Conservation (phyloP, 2,888 invertebrate species). For the Lucinisca nassula region DNA sequence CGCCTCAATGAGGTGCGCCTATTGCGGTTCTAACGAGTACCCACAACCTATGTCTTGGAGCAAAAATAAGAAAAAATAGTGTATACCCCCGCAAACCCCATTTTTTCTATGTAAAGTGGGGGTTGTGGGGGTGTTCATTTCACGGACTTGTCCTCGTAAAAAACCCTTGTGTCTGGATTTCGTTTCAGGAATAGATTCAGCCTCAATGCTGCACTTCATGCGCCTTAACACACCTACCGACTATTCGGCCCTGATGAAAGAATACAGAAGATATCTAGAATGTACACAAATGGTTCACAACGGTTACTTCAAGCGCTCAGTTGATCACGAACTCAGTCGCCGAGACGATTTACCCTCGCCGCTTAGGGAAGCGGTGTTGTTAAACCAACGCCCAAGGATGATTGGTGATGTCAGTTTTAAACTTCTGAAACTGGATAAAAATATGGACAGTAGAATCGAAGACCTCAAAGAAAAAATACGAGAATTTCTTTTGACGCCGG, state of each 20-base stretch:
- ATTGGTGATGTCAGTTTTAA: neutral
- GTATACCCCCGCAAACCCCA: no score
- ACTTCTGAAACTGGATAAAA: neutral
- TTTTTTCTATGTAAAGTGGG: no score
- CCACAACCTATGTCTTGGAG: no score
- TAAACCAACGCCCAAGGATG: neutral
- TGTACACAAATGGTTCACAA: conserved; percentile 57
- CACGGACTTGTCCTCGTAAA: no score
- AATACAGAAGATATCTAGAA: conserved; percentile 41
- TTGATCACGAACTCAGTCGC: conserved; percentile 11
- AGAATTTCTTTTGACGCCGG: neutral
- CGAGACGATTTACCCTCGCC: conserved; percentile 9
- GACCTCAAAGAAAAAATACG: neutral
- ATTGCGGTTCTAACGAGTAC: no score
- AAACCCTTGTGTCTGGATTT: neutral
- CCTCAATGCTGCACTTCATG: conserved; percentile 25
- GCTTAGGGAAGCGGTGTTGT: neutral
- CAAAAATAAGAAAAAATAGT: no score
- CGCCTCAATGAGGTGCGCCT: no score
- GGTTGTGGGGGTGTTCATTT: no score
- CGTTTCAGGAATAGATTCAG: conserved; percentile 33
- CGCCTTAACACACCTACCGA: conserved; percentile 30
- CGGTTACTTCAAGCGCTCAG: conserved; percentile 61
- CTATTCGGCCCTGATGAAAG: conserved; percentile 34
- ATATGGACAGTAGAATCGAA: neutral